These are phyloP conservation scores for Ryuthela nishihirai DNA, from an alignment of 2,888 invertebrate genomes.

Conservation along the genomic window DNA sequence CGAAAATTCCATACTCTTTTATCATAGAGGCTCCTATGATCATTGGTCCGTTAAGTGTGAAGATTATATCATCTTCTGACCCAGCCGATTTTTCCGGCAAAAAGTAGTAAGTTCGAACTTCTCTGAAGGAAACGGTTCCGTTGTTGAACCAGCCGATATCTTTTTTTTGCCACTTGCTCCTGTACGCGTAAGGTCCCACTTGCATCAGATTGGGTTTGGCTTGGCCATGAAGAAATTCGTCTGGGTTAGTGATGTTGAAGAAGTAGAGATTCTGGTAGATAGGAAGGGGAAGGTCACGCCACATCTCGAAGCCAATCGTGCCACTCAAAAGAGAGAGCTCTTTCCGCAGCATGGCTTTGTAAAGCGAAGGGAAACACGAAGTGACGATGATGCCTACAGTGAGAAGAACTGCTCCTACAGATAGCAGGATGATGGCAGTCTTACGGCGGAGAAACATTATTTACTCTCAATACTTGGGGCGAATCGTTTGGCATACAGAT, in stretches of 20 bases:
- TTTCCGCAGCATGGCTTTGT: not conserved
- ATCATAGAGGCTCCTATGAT: conserved; percentile 21
- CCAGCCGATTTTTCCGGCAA: conserved; percentile 43
- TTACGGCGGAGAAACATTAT: too few species aligned
- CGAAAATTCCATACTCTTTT: not conserved
- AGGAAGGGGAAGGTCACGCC: conserved; percentile 36
- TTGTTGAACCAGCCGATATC: conserved; percentile 45
- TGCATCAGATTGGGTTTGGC: conserved; percentile 19
- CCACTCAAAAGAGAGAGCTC: conserved; percentile 7
- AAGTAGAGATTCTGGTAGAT: conserved; percentile 33
- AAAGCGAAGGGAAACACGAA: conserved; percentile 17
- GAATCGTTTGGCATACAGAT: too few species aligned
- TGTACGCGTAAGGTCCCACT: conserved; percentile 36
- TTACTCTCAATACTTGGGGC: too few species aligned
- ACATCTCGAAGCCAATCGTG: conserved; percentile 15
- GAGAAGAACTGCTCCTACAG: too few species aligned
- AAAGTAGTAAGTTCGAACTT: conserved; percentile 43
- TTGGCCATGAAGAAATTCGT: conserved; percentile 1
- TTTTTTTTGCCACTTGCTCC: conserved; percentile 41
- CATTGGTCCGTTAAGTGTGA: conserved; percentile 44
- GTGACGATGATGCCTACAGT: too few species aligned
- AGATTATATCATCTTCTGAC: conserved; percentile 43
- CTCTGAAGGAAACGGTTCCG: conserved; percentile 44
- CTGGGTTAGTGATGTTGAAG: conserved; percentile 35
- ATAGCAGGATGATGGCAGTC: too few species aligned